These are phyloP conservation scores for Esperia sulphurella DNA, from an alignment of 2,888 invertebrate genomes.

Conservation along the genomic window DNA sequence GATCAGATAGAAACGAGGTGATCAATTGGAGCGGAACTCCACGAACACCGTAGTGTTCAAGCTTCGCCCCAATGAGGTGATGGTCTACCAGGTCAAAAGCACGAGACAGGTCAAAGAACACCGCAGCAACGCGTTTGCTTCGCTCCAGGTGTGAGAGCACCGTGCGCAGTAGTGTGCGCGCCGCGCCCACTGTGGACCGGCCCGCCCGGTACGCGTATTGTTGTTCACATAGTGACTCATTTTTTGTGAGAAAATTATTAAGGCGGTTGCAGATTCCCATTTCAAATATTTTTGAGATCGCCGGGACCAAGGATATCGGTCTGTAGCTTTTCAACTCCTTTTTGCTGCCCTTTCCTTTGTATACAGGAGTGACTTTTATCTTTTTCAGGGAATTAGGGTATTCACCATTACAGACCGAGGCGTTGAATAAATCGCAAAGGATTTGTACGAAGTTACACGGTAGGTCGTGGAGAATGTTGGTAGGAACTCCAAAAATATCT, in stretches of 20 bases:
- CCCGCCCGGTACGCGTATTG: background rate
- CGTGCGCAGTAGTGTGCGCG: background rate
- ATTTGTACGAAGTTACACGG: background rate
- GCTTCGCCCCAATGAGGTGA: background rate
- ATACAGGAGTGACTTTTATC: background rate
- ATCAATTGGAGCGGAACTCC: background rate
- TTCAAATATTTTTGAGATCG: conserved; percentile 2
- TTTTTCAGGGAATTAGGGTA: background rate
- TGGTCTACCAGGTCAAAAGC: conserved; percentile 4
- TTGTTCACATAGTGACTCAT: background rate
- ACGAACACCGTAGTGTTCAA: background rate
- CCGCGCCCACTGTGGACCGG: background rate
- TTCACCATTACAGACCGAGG: background rate
- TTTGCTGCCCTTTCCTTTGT: background rate
- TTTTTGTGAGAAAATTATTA: background rate
- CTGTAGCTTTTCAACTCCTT: conserved; percentile 2
- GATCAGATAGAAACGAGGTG: background rate
- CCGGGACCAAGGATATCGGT: background rate
- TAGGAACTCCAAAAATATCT: background rate
- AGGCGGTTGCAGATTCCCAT: conserved; percentile 1
- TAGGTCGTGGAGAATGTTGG: background rate
- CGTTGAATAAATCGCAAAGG: background rate
- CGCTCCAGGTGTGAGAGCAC: background rate
- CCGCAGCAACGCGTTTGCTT: background rate
- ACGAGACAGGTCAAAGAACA: background rate